Percentiles rank a stretch among this genome's conserved stretches.
Conservation (phyloP, 2,113 vertebrate genomes). For the Vulpes vulpes region DNA sequence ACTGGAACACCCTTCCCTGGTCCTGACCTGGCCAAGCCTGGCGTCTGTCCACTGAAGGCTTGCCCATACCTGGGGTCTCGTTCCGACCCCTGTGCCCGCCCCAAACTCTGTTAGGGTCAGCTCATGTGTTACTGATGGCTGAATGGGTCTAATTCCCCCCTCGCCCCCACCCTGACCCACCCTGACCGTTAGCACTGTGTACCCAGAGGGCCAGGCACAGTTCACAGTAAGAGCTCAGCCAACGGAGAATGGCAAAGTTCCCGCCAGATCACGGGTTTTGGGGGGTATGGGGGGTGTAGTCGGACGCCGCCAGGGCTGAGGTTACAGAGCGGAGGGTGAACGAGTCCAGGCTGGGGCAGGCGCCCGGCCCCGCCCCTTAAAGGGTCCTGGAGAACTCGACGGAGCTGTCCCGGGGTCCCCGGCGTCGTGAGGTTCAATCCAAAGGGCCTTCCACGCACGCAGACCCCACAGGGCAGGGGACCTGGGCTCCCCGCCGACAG, state of each 20-base stretch:
- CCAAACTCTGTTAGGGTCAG: neutral
- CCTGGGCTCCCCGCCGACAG: fast-evolving
- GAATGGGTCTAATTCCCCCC: neutral
- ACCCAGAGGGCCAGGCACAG: neutral
- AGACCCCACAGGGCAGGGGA: too few relatives aligned
- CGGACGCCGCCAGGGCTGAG: neutral
- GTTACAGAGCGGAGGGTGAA: neutral
- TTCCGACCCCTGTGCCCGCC: neutral
- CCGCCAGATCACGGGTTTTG: neutral
- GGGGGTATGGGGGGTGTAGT: neutral
- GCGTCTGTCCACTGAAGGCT: neutral
- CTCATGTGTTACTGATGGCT: neutral
- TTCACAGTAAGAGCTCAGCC: neutral
- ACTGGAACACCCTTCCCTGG: neutral
- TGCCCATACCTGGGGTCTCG: neutral
- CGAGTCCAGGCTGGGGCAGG: neutral
- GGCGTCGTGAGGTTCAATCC: neutral
- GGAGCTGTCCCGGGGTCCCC: neutral
- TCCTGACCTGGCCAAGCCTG: neutral
- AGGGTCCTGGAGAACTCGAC: neutral
- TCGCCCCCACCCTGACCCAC: neutral
- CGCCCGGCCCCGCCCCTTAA: constrained; percentile 61
- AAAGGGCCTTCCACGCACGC: neutral
- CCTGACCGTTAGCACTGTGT: neutral
- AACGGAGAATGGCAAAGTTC: neutral